Evolutionary conservation across 2,888 invertebrate genomes (phyloP).

Genomic region (Adela reaumurella): DNA sequence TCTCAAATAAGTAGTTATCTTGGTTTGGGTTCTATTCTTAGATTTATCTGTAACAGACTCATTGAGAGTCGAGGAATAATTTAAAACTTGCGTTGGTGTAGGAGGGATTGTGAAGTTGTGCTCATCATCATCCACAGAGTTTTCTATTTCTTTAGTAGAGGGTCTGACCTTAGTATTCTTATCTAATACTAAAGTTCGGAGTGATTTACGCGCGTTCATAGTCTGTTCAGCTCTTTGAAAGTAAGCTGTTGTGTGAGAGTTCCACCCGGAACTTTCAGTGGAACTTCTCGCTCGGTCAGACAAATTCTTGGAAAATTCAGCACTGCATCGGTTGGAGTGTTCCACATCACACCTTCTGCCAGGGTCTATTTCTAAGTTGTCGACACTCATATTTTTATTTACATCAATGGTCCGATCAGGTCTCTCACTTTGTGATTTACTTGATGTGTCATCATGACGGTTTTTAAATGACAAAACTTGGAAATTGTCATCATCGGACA

Average conservation of each 20-base stretch:
- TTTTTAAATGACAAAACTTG: no score
- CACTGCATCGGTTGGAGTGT: neutral
- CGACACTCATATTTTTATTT: no score
- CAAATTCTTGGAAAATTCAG: neutral
- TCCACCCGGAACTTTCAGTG: constrained; percentile 42
- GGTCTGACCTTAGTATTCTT: constrained; percentile 34
- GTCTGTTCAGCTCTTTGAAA: constrained; percentile 40
- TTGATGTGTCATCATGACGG: no score
- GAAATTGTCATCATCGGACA: no score
- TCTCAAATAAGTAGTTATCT: constrained; percentile 24
- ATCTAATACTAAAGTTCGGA: constrained; percentile 40
- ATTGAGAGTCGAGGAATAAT: no score
- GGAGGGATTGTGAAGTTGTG: constrained; percentile 5
- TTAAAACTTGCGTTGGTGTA: no score
- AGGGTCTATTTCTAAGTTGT: constrained; percentile 19
- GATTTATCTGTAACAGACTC: constrained; percentile 16
- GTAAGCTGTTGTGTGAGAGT: constrained; percentile 39
- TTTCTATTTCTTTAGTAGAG: constrained; percentile 14
- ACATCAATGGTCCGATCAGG: no score
- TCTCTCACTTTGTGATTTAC: no score
- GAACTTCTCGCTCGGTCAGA: constrained; percentile 17
- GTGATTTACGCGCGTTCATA: constrained; percentile 34
- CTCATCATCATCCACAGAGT: constrained; percentile 18
- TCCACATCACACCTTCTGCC: constrained; percentile 13
- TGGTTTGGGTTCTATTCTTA: constrained; percentile 19